A percentile compares a stretch with the other conserved stretches of the same genome.
Conservation (phyloP, 2,113 vertebrate genomes). For the Chascanopsetta lugubris region DNA sequence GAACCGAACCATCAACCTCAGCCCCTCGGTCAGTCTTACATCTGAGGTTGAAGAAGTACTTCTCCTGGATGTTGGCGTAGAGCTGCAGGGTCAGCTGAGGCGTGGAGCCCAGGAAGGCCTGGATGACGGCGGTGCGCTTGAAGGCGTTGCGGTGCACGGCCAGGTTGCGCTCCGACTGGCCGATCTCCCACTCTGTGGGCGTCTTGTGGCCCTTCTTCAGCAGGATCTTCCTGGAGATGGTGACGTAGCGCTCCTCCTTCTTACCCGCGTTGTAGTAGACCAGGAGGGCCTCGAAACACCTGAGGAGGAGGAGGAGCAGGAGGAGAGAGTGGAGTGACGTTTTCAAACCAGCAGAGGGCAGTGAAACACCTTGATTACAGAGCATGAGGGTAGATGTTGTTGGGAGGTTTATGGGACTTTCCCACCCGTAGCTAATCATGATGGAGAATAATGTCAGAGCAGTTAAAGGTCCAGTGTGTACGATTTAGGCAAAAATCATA, state of each 20-base stretch:
- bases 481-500: too few species aligned
- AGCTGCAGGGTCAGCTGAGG: constrained; percentile 96
- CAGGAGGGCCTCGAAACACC: constrained; percentile 93
- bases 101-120: constrained; percentile 96
- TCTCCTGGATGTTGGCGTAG: constrained; percentile 91
- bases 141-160: constrained; percentile 92
- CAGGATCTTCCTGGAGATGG: constrained; percentile 89
- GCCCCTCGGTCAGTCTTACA: constrained; percentile 74
- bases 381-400: too few species aligned
- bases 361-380: too few species aligned
- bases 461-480: too few species aligned
- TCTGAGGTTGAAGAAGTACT: constrained; percentile 81
- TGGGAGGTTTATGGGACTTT: too few species aligned
- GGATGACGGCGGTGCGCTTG: constrained; percentile 93
- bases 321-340: neutral
- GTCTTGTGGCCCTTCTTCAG: constrained; percentile 81
- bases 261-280: constrained; percentile 87
- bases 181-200: constrained; percentile 92
- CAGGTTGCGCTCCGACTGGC: constrained; percentile 87
- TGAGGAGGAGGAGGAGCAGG: constrained; percentile 62
- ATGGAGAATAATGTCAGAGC: too few species aligned
- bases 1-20: neutral
- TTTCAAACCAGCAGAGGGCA: constrained; percentile 64
- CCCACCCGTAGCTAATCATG: too few species aligned
- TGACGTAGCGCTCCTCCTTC: constrained; percentile 90